Evolutionary conservation across 2,888 invertebrate genomes (phyloP).

Genomic region (Abrostola triplasia): DNA sequence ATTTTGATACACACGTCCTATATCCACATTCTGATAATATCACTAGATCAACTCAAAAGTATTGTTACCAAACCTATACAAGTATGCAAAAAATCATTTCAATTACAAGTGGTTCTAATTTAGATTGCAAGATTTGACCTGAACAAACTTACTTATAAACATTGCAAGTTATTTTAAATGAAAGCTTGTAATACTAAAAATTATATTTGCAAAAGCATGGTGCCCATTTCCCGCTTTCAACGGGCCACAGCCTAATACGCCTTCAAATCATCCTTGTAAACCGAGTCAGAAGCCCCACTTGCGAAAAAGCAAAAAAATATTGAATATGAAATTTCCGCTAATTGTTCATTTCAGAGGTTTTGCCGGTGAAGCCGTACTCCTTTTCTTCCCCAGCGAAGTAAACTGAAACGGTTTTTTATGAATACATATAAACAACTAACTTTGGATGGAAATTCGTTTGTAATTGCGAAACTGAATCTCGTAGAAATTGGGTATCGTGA

Average conservation of each 20-base stretch:
- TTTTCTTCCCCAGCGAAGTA: slow-evolving; percentile 27
- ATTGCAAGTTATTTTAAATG: no score
- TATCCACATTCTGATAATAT: no score
- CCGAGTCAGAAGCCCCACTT: slow-evolving; percentile 24
- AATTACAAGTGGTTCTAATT: no score
- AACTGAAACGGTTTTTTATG: slow-evolving; percentile 19
- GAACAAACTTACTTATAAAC: no score
- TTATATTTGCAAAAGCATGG: no score
- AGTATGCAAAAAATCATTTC: no score
- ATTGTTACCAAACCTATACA: no score
- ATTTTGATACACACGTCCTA: no score
- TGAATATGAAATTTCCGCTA: slow-evolving; percentile 14
- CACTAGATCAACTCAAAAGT: no score
- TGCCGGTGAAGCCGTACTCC: slow-evolving; percentile 25
- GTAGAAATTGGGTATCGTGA: not conserved
- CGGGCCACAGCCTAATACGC: slow-evolving; percentile 2
- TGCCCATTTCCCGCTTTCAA: not conserved
- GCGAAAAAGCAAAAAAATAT: slow-evolving; percentile 1
- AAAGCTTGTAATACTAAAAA: no score
- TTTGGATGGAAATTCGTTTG: slow-evolving; percentile 7
- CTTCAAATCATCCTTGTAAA: slow-evolving; percentile 21
- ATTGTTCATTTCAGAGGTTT: slow-evolving; percentile 27
- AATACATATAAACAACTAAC: slow-evolving; percentile 11
- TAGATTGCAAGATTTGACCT: no score
- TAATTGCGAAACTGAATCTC: slow-evolving; percentile 7